Evolutionary conservation across 2,888 invertebrate genomes (phyloP), one percentile per base, ranked within the genome.

Genomic region (Xylophagus ater): DNA sequence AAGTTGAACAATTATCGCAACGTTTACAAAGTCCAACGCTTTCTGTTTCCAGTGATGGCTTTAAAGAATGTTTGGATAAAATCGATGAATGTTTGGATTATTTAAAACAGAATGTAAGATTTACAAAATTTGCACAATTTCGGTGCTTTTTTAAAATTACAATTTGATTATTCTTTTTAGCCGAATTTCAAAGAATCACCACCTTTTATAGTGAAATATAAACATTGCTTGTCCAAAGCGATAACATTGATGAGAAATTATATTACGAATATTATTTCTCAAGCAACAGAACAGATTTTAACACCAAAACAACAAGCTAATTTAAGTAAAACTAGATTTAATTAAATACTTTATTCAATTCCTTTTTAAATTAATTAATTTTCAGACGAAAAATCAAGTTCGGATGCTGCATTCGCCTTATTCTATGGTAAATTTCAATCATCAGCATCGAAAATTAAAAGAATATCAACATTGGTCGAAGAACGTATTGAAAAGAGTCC

Each of bases 361-460:
- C n/a, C n/a, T 25, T 38, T 24, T 28, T 14, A 33, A 33, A n/a
- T 31, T n/a, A 26, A 26, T 23, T 30, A 14, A 9, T 24, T 38
- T 12, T 26, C 37, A 30, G 50, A 50, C 13, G 60, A 60, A 25
- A 62, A 53, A 24, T 39, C 52, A 15, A 50, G 51, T 7, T 68
- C 72, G 10, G 81, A 84, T 51, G 76, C 81, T 0, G 78, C 82
- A 20, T 85, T 77, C 68, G 90, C 82, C 32, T 76, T 76, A 23
- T 94, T 89, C 56, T 97, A 96, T 57, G 94, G 94, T 1, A 89
- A 92, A 65, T 97, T 96, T 60, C 87, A 93, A 59, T 83, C 88
- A 0, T 83, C 87, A n/a, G 81, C 94, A 0, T 79, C 83, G 0
- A 84, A 88, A 57, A 72, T 93, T 2, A 83, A 77, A 52, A 73